phyloP scores from a whole-genome alignment of 1,140 invertebrate species.

The Sitobion miscanthi region DNA sequence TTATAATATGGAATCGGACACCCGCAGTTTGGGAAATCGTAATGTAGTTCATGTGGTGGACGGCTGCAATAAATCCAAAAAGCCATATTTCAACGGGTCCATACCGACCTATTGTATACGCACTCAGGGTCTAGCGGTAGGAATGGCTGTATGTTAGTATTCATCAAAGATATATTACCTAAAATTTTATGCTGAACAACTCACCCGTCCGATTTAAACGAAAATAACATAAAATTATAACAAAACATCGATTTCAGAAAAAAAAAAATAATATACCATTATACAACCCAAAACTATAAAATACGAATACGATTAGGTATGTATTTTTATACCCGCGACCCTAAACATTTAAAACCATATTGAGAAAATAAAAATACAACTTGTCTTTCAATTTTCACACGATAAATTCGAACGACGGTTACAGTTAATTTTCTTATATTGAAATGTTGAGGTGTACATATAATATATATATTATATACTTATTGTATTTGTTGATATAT shows the following conservation, averaged over 20 bases:
- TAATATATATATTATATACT: background rate
- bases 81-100: background rate
- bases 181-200: background rate
- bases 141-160: background rate
- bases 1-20: background rate
- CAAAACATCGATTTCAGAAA: background rate
- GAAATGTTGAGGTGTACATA: background rate
- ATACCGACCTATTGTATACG: background rate
- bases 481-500: background rate
- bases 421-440: background rate
- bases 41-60: background rate
- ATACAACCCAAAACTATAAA: background rate
- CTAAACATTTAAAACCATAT: background rate
- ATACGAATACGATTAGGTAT: background rate
- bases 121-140: background rate
- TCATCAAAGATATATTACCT: background rate
- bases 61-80: background rate
- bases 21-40: background rate
- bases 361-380: background rate
- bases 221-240: background rate
- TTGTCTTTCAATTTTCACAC: background rate
- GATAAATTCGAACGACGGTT: background rate
- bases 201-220: background rate
- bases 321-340: background rate
- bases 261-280: background rate